Conservation (phyloP, 2,113 vertebrate genomes). For the Melanostigma gelatinosum region DNA sequence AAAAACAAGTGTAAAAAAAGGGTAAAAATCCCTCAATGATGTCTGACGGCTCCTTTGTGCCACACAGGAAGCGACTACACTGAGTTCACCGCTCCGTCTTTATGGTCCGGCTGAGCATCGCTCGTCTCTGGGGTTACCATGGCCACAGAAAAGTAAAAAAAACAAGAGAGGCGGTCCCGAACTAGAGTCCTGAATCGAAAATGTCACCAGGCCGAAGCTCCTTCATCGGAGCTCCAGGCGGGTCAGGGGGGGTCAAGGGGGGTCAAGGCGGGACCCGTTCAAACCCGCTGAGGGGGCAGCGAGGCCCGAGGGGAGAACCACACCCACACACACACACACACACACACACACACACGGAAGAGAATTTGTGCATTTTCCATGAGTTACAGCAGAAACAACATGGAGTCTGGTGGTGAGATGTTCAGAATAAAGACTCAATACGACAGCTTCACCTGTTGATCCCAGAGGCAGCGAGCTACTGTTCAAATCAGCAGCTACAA, state of each 20-base stretch:
- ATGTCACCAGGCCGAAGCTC: conserved; percentile 16
- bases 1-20: background rate
- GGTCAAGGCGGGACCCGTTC: background rate
- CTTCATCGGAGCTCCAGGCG: background rate
- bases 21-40: too few species aligned
- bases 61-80: background rate
- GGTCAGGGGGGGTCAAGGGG: conserved; percentile 33
- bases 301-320: background rate
- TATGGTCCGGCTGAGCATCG: conserved; percentile 34
- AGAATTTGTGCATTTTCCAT: too few species aligned
- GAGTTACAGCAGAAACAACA: too few species aligned
- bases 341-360: background rate
- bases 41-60: background rate
- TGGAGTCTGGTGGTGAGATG: background rate
- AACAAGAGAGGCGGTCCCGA: background rate
- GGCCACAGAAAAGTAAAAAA: background rate
- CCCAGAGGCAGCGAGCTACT: too few species aligned
- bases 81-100: conserved; percentile 29
- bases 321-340: background rate
- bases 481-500: too few species aligned
- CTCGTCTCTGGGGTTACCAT: conserved; percentile 19
- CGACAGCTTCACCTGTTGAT: too few species aligned
- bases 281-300: background rate
- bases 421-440: background rate
- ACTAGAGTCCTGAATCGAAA: conserved; percentile 15